Evolutionary conservation across 1,140 invertebrate species (phyloP).

Genomic region (Homalodisca vitripennis): DNA sequence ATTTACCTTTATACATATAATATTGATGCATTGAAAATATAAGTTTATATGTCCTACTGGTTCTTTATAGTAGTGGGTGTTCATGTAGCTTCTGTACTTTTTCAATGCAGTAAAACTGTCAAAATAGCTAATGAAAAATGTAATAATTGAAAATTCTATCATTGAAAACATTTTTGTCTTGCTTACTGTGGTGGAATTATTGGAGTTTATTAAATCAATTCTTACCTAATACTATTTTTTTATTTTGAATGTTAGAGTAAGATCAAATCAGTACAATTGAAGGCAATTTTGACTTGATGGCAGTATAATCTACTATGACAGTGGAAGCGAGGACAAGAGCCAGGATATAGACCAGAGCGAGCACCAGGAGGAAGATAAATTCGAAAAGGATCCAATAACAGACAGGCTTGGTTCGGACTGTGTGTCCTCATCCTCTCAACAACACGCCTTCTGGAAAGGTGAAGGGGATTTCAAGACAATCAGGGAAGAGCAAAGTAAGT

Average conservation of each 20-base stretch:
- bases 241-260: background rate
- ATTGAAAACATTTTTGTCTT: no score
- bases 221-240: background rate
- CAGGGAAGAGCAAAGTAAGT: slow-evolving; percentile 46
- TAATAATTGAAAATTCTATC: no score
- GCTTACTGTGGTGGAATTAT: no score
- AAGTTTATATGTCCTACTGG: no score
- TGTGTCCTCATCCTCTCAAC: slow-evolving; percentile 35
- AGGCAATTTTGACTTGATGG: background rate
- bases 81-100: no score
- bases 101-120: no score
- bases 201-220: background rate
- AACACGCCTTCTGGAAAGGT: slow-evolving; percentile 54
- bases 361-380: slow-evolving; percentile 26
- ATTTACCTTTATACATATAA: no score
- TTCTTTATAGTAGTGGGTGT: no score
- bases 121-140: no score
- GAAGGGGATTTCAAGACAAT: slow-evolving; percentile 48
- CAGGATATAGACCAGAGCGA: slow-evolving; percentile 27
- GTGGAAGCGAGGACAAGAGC: background rate
- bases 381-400: slow-evolving; percentile 19
- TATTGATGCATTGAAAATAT: no score
- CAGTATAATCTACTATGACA: slow-evolving; percentile 23
- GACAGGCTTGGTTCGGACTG: slow-evolving; percentile 28
- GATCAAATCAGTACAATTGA: background rate